Base-by-base conservation (phyloP, 2,797 vertebrate species). In the Paratrypauchen microcephalus region DNA sequence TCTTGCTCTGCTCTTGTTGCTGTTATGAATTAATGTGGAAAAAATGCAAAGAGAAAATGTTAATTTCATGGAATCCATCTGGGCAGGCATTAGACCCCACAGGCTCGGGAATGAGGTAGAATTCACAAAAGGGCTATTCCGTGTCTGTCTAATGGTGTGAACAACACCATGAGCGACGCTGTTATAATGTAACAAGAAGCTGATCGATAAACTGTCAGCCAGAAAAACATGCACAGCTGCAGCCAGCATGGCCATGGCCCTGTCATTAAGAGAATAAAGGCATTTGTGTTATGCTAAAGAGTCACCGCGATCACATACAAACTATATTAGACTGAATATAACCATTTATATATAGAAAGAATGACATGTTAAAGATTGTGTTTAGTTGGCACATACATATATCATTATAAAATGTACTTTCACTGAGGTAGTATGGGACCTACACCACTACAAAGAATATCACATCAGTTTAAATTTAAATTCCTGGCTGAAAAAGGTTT, bases 61-160 rank as follows among this genome's bases (percentile, higher is more conserved):
- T 87, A 69, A 88, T 80, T 80, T 82, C 54, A 45, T 69, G 69
- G 83, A 82, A 90, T 84, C 83, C 85, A 89, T 89, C 86, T 81
- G 82, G 80, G 70, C 75, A 59, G 55, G 36, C 70, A 76, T 84
- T 76, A 81, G 68, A 36, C 70, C 70, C 82, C 80, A 64, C 69
- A 62, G 84, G 80, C 81, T 50, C 70, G 57, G 45, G 68, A 78
- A 76, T 76, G 84, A 86, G 73, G 78, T 60, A 11, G 74, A 84
- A 85, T 71, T 71, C 87, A 85, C 85, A 81, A 71, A 65, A 69
- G 82, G 71, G 83, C 81, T 66, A 82, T 90, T 92, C 86, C 81
- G 72, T 82, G 66, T 86, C 75, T 71, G 84, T 80, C 76, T 87
- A 86, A 88, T 89, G 85, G 85, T 79, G 80, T 87, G 84, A 88